phyloP scores from a whole-genome alignment of 30 jellyfish, hydroid and myxozoan genomes.

The Morbakka virulenta region DNA sequence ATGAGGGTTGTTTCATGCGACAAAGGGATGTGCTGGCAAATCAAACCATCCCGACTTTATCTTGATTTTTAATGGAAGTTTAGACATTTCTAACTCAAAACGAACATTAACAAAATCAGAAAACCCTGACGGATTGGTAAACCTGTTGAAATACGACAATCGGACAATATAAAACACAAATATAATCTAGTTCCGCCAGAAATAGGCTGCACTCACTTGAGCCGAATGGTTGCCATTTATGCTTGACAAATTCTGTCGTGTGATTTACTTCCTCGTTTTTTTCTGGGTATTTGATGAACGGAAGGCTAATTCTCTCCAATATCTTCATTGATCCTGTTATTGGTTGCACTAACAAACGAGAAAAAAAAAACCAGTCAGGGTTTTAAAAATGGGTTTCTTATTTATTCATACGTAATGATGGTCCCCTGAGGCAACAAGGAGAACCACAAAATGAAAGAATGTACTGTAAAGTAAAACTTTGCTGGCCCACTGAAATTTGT shows the following conservation, averaged over 20 bases:
- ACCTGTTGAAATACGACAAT: too few relatives aligned
- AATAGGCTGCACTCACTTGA: constrained; percentile 17
- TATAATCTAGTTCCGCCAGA: neutral
- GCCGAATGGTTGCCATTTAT: constrained; percentile 56
- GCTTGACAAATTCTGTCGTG: constrained; percentile 9
- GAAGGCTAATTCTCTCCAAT: constrained; percentile 19
- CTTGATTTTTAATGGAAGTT: too few relatives aligned
- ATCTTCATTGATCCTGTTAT: constrained; percentile 33
- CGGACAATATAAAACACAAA: neutral
- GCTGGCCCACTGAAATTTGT: neutral
- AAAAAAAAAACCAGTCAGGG: neutral
- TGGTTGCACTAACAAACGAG: neutral
- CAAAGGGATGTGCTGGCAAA: too few relatives aligned
- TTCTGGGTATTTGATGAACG: constrained; percentile 39
- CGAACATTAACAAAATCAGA: too few relatives aligned
- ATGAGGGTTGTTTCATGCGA: too few relatives aligned
- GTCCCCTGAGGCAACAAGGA: too few relatives aligned
- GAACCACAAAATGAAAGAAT: neutral
- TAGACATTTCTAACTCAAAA: too few relatives aligned
- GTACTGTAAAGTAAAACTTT: neutral
- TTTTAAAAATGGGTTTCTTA: too few relatives aligned
- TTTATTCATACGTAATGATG: too few relatives aligned
- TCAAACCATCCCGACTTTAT: too few relatives aligned
- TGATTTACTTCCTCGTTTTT: constrained; percentile 30
- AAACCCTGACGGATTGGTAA: too few relatives aligned